A percentile compares a stretch with the other conserved stretches of the same genome.
phyloP scores from a whole-genome alignment of 2,113 vertebrate genomes.

The Triplophysa tibetana region DNA sequence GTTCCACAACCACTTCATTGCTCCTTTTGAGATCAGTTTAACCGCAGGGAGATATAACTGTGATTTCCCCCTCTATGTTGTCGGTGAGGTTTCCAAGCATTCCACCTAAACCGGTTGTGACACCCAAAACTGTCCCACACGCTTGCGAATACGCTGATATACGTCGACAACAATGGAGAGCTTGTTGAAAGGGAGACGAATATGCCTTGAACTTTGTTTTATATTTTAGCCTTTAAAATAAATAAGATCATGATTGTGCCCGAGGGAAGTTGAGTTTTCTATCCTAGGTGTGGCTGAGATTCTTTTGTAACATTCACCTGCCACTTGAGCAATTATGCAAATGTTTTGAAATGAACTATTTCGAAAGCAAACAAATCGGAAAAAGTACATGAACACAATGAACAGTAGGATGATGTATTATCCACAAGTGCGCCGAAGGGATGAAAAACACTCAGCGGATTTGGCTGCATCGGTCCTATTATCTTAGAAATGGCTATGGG shows the following conservation, averaged over 20 bases:
- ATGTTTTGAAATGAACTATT: background rate
- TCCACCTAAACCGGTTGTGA: constrained; percentile 52
- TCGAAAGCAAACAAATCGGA: no score
- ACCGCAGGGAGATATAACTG: constrained; percentile 24
- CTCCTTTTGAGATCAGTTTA: constrained; percentile 32
- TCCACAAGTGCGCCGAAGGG: no score
- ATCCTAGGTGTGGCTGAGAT: background rate
- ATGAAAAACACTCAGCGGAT: no score
- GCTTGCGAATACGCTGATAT: background rate
- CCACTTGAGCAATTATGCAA: background rate
- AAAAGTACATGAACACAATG: no score
- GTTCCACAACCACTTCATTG: constrained; percentile 34
- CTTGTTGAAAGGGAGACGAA: background rate
- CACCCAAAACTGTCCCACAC: constrained; percentile 17
- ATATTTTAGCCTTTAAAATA: background rate
- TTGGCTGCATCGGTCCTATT: no score
- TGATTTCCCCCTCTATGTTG: constrained; percentile 21
- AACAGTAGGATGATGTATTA: no score
- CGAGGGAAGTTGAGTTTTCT: background rate
- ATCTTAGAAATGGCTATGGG: no score
- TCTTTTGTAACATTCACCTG: constrained; percentile 6
- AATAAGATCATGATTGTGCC: constrained; percentile 8
- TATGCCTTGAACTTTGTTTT: background rate
- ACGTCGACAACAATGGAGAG: background rate
- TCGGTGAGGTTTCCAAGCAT: constrained; percentile 32